Conservation (phyloP, 1,140 invertebrate species). For the Drosophila malerkotliana region DNA sequence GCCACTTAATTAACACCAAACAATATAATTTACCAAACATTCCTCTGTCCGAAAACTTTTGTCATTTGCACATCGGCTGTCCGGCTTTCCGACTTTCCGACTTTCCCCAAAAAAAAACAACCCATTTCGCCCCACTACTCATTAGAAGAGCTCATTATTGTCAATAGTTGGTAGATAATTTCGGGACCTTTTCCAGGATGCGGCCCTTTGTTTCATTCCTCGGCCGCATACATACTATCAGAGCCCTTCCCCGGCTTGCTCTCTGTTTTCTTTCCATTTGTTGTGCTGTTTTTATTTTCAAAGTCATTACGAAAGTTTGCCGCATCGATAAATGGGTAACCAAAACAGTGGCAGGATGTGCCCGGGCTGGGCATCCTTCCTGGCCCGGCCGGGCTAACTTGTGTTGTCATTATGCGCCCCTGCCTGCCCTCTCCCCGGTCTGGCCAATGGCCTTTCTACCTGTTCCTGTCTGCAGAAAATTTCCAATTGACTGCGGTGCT, state of each 20-base stretch:
- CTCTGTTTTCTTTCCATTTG: slow-evolving; percentile 38
- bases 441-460: slow-evolving; percentile 23
- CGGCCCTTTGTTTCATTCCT: slow-evolving; percentile 22
- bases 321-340: slow-evolving; percentile 81
- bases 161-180: slow-evolving; percentile 74
- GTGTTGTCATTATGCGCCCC: slow-evolving; percentile 34
- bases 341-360: slow-evolving; percentile 62
- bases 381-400: slow-evolving; percentile 19
- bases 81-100: neutral
- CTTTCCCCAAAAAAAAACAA: neutral
- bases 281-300: slow-evolving; percentile 74
- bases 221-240: neutral
- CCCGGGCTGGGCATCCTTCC: slow-evolving; percentile 19
- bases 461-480: slow-evolving; percentile 55
- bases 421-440: neutral
- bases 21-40: slow-evolving; percentile 45
- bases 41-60: slow-evolving; percentile 58
- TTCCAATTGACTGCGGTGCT: slow-evolving; percentile 80
- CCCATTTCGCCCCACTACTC: slow-evolving; percentile 47
- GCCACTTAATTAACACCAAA: slow-evolving; percentile 52
- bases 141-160: slow-evolving; percentile 81
- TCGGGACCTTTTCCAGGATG: slow-evolving; percentile 26
- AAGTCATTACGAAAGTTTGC: slow-evolving; percentile 81
- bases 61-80: slow-evolving; percentile 64
- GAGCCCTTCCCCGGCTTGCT: neutral